Percentiles rank a stretch among this genome's conserved stretches.
Conservation (phyloP, 2,113 vertebrate genomes). For the Azemiops feae region DNA sequence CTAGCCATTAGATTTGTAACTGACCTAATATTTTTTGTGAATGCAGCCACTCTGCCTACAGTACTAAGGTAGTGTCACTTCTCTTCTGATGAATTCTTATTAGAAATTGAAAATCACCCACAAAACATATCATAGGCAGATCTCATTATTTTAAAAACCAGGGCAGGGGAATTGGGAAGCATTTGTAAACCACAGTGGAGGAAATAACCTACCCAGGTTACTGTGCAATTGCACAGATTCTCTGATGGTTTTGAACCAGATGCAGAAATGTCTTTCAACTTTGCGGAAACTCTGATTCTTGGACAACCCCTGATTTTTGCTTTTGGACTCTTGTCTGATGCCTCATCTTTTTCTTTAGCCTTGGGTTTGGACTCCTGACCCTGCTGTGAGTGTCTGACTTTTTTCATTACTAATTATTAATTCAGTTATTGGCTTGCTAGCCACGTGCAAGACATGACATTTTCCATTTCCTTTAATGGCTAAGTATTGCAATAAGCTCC, state of each 20-base stretch:
- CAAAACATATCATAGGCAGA: not conserved
- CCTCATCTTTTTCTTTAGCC: not conserved
- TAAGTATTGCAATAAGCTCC: not conserved
- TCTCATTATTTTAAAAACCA: not conserved
- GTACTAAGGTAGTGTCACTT: not conserved
- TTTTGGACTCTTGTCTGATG: not conserved
- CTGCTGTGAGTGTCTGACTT: not conserved
- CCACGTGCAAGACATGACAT: not conserved
- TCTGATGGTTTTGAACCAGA: not conserved
- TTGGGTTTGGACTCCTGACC: not conserved
- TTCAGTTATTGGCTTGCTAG: not conserved
- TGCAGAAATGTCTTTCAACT: not conserved
- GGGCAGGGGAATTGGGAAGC: not conserved
- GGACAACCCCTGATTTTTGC: not conserved
- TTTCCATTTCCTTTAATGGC: not conserved
- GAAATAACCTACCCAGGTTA: not conserved
- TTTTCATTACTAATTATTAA: not conserved
- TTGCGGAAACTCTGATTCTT: not conserved
- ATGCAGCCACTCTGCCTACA: not conserved
- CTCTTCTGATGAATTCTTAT: not conserved
- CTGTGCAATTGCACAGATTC: not conserved
- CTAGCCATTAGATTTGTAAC: not conserved
- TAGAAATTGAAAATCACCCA: not conserved
- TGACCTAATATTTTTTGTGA: not conserved
- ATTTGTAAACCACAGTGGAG: not conserved